A percentile compares a stretch with the other conserved stretches of the same genome.
phyloP scores from a whole-genome alignment of 2,113 vertebrate species.

The Geococcyx californianus region DNA sequence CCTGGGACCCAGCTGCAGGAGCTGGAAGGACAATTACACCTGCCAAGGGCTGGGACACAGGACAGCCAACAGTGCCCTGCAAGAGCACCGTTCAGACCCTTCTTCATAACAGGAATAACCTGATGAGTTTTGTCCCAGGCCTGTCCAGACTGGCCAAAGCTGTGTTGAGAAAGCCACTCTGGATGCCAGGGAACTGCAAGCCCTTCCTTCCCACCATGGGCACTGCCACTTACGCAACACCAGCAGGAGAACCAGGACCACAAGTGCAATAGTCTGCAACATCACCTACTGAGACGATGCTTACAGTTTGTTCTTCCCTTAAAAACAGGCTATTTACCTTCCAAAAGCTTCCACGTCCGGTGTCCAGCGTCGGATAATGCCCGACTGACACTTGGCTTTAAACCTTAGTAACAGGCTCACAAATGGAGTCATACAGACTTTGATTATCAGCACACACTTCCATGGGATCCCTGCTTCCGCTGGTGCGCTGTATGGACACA shows the following conservation, averaged over 20 bases:
- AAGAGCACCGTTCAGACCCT: rapidly evolving
- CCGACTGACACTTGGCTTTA: neutral
- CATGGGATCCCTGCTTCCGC: neutral
- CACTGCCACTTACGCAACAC: rapidly evolving
- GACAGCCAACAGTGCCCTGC: rapidly evolving
- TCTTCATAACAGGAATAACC: neutral
- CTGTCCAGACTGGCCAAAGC: neutral
- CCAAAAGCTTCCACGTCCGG: neutral
- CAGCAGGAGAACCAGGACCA: neutral
- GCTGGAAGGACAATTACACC: neutral
- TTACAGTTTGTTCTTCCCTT: neutral
- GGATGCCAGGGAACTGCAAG: neutral
- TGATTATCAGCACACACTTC: neutral
- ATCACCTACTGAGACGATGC: neutral
- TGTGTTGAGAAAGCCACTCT: rapidly evolving
- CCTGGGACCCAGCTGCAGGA: rapidly evolving
- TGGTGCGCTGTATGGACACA: rapidly evolving
- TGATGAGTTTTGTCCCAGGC: neutral
- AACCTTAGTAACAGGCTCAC: neutral
- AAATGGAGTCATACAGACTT: neutral
- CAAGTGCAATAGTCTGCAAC: neutral
- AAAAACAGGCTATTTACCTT: neutral
- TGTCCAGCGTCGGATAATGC: neutral
- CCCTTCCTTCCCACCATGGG: neutral
- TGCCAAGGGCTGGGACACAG: rapidly evolving